A percentile compares a stretch with the other conserved stretches of the same genome.
phyloP scores from a whole-genome alignment of 2,113 vertebrate species.

The Scophthalmus maximus region DNA sequence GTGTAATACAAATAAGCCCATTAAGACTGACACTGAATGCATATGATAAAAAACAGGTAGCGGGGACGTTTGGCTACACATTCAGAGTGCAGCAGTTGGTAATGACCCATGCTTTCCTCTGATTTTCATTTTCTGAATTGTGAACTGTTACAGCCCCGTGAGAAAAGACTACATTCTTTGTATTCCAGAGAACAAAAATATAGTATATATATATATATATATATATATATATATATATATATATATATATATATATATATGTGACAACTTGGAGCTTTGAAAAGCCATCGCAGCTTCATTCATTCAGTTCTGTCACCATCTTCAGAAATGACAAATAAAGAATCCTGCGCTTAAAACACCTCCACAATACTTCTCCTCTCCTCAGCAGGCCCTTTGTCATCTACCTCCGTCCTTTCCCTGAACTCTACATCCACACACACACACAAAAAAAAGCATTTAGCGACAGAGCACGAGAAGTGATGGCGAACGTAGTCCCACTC shows the following conservation, averaged over 20 bases:
- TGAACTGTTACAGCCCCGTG: neutral
- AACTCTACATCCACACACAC: slow-evolving; percentile 2
- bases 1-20: no score
- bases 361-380: neutral
- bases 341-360: neutral
- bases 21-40: no score
- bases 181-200: neutral
- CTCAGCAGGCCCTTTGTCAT: slow-evolving; percentile 3
- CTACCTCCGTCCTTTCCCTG: slow-evolving; percentile 5
- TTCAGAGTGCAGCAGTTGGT: no score
- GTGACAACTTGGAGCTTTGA: neutral
- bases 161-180: neutral
- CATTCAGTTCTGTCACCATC: neutral
- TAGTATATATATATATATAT: no score
- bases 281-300: neutral
- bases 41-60: no score
- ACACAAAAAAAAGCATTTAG: slow-evolving; percentile 6
- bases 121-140: neutral
- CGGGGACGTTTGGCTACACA: no score
- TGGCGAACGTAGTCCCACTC: slow-evolving; percentile 8
- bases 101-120: no score
- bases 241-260: neutral
- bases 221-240: no score
- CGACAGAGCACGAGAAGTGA: slow-evolving; percentile 3
- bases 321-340: neutral